A percentile compares a stretch with the other conserved stretches of the same genome.
These are phyloP conservation scores for Epizoanthus stellaris DNA, from an alignment of 92 coral and sea anemone species.

Conservation along the genomic window DNA sequence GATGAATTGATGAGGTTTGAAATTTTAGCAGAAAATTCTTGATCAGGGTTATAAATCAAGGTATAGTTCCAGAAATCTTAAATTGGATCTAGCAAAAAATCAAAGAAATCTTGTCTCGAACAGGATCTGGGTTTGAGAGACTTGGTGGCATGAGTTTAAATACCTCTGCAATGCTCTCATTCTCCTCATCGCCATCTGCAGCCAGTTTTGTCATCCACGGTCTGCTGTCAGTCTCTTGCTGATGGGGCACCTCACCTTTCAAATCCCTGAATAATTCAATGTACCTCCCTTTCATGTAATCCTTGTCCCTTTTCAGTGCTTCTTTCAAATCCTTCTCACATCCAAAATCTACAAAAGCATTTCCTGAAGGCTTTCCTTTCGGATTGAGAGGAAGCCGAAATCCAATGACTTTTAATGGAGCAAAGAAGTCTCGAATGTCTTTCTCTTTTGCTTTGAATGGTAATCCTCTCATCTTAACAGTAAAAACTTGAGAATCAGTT, in stretches of 20 bases:
- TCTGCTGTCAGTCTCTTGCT: slow-evolving; percentile 48
- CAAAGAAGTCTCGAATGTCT: slow-evolving; percentile 81
- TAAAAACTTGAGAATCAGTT: slow-evolving; percentile 52
- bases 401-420: slow-evolving; percentile 73
- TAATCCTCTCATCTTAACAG: slow-evolving; percentile 90
- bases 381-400: slow-evolving; percentile 76
- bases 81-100: no score
- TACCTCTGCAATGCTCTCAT: slow-evolving; percentile 94
- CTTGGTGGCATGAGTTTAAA: no score
- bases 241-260: slow-evolving; percentile 10
- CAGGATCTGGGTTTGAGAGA: no score
- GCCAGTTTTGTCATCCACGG: slow-evolving; percentile 89
- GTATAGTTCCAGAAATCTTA: no score
- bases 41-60: no score
- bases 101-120: no score
- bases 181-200: slow-evolving; percentile 67
- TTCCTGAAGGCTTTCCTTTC: slow-evolving; percentile 79
- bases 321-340: slow-evolving; percentile 76
- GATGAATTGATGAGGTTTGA: no score
- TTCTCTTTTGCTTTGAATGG: slow-evolving; percentile 86
- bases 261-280: slow-evolving; percentile 90
- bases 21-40: no score
- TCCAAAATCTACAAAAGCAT: slow-evolving; percentile 90
- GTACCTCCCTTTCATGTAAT: slow-evolving; percentile 86
- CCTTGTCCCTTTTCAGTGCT: slow-evolving; percentile 86